Evolutionary conservation across 2,113 vertebrate genomes (phyloP).

Genomic region (Hucho hucho): DNA sequence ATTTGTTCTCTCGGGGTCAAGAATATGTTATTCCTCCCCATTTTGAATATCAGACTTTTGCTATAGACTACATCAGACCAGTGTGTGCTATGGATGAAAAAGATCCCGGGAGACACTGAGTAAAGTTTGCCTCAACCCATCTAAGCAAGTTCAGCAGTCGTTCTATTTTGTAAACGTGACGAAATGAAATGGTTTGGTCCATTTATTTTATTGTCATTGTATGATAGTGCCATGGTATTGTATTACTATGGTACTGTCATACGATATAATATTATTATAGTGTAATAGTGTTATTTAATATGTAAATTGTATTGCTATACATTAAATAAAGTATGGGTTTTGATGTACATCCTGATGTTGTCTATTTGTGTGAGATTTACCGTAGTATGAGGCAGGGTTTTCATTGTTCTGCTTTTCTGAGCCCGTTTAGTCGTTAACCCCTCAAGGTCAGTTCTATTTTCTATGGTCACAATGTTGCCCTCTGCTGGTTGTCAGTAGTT

Average conservation of each 20-base stretch:
- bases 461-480: slow-evolving; percentile 11
- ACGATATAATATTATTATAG: slow-evolving; percentile 46
- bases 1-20: slow-evolving; percentile 24
- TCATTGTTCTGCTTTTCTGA: background rate
- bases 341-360: slow-evolving; percentile 75
- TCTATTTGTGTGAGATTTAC: slow-evolving; percentile 7
- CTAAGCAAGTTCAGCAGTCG: slow-evolving; percentile 72
- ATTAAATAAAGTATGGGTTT: slow-evolving; percentile 96
- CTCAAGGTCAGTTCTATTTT: background rate
- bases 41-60: slow-evolving; percentile 37
- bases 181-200: slow-evolving; percentile 76
- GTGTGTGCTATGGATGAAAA: slow-evolving; percentile 71
- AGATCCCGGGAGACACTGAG: slow-evolving; percentile 76
- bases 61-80: slow-evolving; percentile 69
- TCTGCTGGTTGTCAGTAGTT: slow-evolving; percentile 30
- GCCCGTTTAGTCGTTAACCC: no score
- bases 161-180: slow-evolving; percentile 82
- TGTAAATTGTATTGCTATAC: slow-evolving; percentile 94
- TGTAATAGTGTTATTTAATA: slow-evolving; percentile 95
- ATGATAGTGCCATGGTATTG: slow-evolving; percentile 60
- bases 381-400: background rate
- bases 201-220: slow-evolving; percentile 87
- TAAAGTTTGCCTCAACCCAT: slow-evolving; percentile 76
- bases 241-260: slow-evolving; percentile 53
- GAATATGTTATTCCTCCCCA: slow-evolving; percentile 1